Evolutionary conservation across 2,888 invertebrate species (phyloP).

Genomic region (Phlogophora meticulosa): DNA sequence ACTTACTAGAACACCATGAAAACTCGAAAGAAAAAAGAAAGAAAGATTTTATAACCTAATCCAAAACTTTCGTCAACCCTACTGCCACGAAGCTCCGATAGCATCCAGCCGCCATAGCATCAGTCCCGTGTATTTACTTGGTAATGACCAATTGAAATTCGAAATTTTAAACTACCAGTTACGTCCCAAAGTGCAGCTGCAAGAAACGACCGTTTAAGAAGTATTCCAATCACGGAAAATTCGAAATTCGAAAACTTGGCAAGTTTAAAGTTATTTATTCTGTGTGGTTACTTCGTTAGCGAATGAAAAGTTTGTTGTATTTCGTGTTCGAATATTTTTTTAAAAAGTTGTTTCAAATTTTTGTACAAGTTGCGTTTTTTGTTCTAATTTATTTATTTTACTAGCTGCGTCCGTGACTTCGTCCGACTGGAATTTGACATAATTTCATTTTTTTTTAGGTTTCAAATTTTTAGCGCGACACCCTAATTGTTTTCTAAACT

Average conservation of each 20-base stretch:
- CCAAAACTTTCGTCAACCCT: constrained; percentile 33
- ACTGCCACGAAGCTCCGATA: neutral
- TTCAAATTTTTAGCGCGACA: too few species aligned
- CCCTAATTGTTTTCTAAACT: too few species aligned
- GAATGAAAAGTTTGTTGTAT: constrained; percentile 9
- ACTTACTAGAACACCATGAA: too few species aligned
- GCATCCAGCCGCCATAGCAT: constrained; percentile 41
- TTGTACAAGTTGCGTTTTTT: neutral
- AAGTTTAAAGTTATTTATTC: constrained; percentile 46
- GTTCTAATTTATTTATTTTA: neutral
- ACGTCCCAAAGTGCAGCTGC: constrained; percentile 43
- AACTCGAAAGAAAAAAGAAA: too few species aligned
- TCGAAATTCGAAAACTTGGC: constrained; percentile 50
- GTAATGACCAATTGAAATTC: constrained; percentile 59
- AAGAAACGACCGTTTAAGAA: constrained; percentile 41
- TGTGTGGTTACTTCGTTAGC: constrained; percentile 29
- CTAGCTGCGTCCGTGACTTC: too few species aligned
- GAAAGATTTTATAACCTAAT: too few species aligned
- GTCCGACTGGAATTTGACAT: too few species aligned
- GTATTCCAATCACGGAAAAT: constrained; percentile 42
- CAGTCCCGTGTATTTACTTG: neutral
- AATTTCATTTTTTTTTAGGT: too few species aligned
- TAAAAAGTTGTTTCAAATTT: constrained; percentile 4
- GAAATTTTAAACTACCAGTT: constrained; percentile 51
- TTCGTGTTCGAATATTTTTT: constrained; percentile 20